Evolutionary conservation across 2,888 invertebrate genomes (phyloP).

Genomic region (Thecophora atra): DNA sequence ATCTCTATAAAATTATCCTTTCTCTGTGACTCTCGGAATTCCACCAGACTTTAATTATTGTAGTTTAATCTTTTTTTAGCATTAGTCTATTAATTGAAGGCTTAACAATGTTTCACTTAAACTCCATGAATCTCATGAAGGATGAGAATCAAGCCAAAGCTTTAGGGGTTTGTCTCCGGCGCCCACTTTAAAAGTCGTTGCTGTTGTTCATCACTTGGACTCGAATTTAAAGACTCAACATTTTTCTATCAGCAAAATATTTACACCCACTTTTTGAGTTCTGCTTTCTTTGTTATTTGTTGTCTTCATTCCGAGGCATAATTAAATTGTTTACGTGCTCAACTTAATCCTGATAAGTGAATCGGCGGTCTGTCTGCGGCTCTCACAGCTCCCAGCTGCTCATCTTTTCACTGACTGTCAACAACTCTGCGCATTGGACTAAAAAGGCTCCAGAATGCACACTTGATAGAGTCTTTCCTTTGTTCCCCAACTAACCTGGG

Average conservation of each 20-base stretch:
- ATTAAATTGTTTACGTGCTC: constrained; percentile 19
- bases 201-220: too few relatives aligned
- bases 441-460: constrained; percentile 5
- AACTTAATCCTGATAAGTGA: constrained; percentile 36
- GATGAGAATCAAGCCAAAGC: background rate
- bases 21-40: too few relatives aligned
- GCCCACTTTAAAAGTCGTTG: background rate
- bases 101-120: too few relatives aligned
- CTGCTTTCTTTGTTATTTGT: background rate
- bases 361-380: background rate
- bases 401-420: constrained; percentile 27
- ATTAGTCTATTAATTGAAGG: too few relatives aligned
- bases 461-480: background rate
- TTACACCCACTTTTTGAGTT: constrained; percentile 26
- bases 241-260: too few relatives aligned
- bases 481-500: background rate
- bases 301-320: too few relatives aligned
- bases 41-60: too few relatives aligned
- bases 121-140: too few relatives aligned
- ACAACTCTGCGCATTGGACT: constrained; percentile 19
- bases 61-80: too few relatives aligned
- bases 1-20: too few relatives aligned
- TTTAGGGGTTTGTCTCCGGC: background rate
- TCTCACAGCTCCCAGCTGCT: constrained; percentile 8
- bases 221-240: too few relatives aligned